Percentiles rank a stretch among this genome's conserved stretches.
Evolutionary conservation across 2,888 invertebrate genomes (phyloP).

Genomic region (Stenoptilia bipunctidactyla): DNA sequence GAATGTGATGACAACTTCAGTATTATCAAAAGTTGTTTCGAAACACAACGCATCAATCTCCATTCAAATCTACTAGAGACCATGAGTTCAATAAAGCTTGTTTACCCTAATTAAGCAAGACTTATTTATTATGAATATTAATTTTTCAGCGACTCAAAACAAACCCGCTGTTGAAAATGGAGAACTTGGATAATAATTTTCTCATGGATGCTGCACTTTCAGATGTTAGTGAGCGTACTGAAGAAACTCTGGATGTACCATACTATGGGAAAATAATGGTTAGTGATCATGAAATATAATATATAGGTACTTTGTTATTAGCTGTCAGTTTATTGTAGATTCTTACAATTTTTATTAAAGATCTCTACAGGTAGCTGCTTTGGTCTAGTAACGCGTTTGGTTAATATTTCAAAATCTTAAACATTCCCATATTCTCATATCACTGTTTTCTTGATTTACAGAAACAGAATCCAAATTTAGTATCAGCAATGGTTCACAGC

Average conservation of each 20-base stretch:
- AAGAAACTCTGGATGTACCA: slow-evolving; percentile 36
- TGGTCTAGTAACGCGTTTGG: too few species aligned
- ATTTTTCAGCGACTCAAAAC: slow-evolving; percentile 50
- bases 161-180: slow-evolving; percentile 50
- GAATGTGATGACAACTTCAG: too few species aligned
- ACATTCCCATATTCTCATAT: background rate
- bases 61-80: too few species aligned
- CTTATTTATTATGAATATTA: slow-evolving; percentile 7
- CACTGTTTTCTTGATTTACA: slow-evolving; percentile 36
- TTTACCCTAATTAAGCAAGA: background rate
- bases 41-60: too few species aligned
- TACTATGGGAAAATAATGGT: too few species aligned
- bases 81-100: background rate
- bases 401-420: background rate
- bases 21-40: too few species aligned
- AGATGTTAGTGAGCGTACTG: slow-evolving; percentile 50
- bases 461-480: slow-evolving; percentile 45
- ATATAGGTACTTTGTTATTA: too few species aligned
- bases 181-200: slow-evolving; percentile 35
- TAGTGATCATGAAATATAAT: too few species aligned
- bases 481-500: slow-evolving; percentile 57
- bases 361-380: too few species aligned
- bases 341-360: too few species aligned
- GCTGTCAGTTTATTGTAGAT: too few species aligned
- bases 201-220: slow-evolving; percentile 46